Conservation (phyloP, 2,888 invertebrate genomes). For the Stramonita haemastoma region DNA sequence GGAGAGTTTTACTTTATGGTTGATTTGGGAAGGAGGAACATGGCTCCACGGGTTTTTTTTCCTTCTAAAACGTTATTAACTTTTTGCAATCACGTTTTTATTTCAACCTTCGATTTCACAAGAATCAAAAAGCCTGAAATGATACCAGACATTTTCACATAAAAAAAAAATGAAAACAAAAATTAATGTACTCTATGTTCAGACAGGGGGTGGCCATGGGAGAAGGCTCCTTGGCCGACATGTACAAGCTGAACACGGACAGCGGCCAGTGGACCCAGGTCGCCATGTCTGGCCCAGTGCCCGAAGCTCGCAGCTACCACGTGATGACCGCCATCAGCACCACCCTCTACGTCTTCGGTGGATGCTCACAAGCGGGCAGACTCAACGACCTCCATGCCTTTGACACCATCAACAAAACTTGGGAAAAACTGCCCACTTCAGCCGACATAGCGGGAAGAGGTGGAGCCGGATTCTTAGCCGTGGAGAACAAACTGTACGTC, state of each 20-base stretch:
- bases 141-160: no score
- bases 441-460: constrained; percentile 49
- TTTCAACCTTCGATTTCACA: neutral
- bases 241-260: constrained; percentile 50
- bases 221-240: constrained; percentile 46
- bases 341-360: constrained; percentile 54
- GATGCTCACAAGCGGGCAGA: constrained; percentile 47
- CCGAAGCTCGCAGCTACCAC: constrained; percentile 53
- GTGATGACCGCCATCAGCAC: constrained; percentile 46
- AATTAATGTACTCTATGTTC: neutral
- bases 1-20: no score
- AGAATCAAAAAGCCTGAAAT: no score
- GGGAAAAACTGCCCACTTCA: constrained; percentile 49
- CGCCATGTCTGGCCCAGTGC: constrained; percentile 34
- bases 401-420: constrained; percentile 46
- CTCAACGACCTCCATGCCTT: constrained; percentile 52
- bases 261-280: constrained; percentile 47
- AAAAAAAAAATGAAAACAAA: no score
- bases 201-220: constrained; percentile 50
- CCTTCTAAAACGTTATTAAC: no score
- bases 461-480: constrained; percentile 47
- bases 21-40: no score
- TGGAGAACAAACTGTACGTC: constrained; percentile 48
- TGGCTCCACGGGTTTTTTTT: no score
- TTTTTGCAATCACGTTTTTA: neutral